These are phyloP conservation scores for Hippasteria phrygiana DNA, from an alignment of 53 echinoderm and acorn worm species.

Conservation along the genomic window DNA sequence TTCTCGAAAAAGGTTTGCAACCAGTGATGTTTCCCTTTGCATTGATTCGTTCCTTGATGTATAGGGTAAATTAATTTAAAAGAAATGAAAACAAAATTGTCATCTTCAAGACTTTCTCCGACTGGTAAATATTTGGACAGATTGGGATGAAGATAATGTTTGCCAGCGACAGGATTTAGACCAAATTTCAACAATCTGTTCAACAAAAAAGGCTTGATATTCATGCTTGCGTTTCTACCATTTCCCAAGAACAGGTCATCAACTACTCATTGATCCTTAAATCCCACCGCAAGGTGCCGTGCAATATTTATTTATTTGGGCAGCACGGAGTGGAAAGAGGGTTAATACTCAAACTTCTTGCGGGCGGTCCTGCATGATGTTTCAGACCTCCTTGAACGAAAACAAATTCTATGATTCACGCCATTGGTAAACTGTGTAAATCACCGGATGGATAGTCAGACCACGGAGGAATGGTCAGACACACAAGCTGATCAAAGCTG, in stretches of 20 bases:
- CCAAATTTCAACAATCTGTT: too few relatives aligned
- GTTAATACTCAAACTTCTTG: neutral
- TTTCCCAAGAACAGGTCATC: neutral
- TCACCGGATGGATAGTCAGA: conserved; percentile 12
- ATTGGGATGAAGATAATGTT: too few relatives aligned
- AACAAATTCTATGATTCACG: conserved; percentile 12
- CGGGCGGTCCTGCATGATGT: conserved; percentile 4
- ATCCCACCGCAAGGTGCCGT: neutral
- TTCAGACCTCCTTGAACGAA: conserved; percentile 3
- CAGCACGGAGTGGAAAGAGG: neutral
- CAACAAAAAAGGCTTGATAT: too few relatives aligned
- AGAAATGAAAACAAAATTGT: too few relatives aligned
- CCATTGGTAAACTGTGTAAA: conserved; percentile 36
- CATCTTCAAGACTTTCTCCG: too few relatives aligned
- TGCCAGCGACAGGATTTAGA: too few relatives aligned
- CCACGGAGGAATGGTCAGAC: too few relatives aligned
- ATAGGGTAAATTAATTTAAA: too few relatives aligned
- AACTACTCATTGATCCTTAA: neutral
- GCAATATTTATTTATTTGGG: conserved; percentile 27
- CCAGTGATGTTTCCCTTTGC: too few relatives aligned
- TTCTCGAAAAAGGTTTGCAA: too few relatives aligned
- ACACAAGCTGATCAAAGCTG: neutral
- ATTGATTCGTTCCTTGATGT: too few relatives aligned
- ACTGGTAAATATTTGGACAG: too few relatives aligned
- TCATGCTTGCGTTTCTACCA: neutral